Evolutionary conservation across 2,888 invertebrate genomes (phyloP).

Genomic region (Chrysotoxum bicinctum): DNA sequence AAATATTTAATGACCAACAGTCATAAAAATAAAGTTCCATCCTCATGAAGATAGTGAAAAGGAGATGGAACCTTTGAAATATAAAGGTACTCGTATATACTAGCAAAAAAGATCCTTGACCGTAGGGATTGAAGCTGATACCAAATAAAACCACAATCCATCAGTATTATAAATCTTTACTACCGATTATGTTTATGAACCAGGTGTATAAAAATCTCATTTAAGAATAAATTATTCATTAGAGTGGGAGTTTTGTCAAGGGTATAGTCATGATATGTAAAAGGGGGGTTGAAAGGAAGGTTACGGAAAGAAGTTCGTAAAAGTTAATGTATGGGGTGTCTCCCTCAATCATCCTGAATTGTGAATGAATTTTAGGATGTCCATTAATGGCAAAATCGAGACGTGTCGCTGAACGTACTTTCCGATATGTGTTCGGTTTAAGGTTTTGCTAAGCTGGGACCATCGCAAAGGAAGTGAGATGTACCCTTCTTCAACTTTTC

Average conservation of each 20-base stretch:
- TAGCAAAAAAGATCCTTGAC: conserved; percentile 31
- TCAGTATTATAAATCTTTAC: conserved; percentile 65
- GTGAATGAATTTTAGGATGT: no score
- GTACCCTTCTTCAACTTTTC: no score
- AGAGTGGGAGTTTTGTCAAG: neutral
- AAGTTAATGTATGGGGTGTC: no score
- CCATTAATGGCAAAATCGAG: no score
- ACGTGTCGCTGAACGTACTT: no score
- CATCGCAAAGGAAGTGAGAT: no score
- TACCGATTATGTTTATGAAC: conserved; percentile 58
- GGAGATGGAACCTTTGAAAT: neutral
- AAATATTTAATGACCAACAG: conserved; percentile 58
- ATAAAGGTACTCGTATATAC: neutral
- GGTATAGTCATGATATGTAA: no score
- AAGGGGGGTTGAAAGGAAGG: no score
- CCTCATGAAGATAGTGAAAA: conserved; percentile 23
- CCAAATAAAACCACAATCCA: conserved; percentile 20
- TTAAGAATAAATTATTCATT: conserved; percentile 51
- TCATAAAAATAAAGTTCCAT: conserved; percentile 47
- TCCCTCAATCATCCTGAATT: no score
- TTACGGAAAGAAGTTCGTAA: no score
- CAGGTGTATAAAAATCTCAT: conserved; percentile 66
- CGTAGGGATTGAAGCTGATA: conserved; percentile 12
- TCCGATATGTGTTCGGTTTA: no score
- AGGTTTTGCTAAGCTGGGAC: no score